Evolutionary conservation across 2,113 vertebrate species (phyloP).

Genomic region (Gymnarchus niloticus): DNA sequence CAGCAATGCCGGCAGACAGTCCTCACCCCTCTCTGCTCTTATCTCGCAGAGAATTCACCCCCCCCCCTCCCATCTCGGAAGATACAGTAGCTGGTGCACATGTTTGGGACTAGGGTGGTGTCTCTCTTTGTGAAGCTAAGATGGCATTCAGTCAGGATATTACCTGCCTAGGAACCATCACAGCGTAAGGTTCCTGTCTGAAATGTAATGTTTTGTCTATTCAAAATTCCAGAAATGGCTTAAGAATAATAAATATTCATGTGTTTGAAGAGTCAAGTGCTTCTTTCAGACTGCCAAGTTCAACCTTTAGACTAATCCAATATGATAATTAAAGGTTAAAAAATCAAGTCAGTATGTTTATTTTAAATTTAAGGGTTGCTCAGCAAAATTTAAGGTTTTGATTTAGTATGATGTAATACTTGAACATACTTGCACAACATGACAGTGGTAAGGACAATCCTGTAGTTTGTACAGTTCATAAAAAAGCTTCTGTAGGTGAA

Average conservation of each 20-base stretch:
- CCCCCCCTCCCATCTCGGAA: not conserved
- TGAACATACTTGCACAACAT: not conserved
- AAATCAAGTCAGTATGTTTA: not conserved
- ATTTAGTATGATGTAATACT: not conserved
- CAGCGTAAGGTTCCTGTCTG: not conserved
- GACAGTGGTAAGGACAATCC: not conserved
- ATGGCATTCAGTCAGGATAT: not conserved
- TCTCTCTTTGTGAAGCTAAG: not conserved
- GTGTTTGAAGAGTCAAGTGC: not conserved
- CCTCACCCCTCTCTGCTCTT: not conserved
- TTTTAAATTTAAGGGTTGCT: not conserved
- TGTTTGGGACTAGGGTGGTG: not conserved
- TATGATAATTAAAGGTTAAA: not conserved
- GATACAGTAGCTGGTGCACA: not conserved
- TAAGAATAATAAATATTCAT: not conserved
- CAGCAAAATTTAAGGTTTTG: not conserved
- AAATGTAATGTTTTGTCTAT: not conserved
- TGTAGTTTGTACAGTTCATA: not conserved
- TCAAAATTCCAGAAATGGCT: not conserved
- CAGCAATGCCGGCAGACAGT: not conserved
- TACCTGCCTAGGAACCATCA: not conserved
- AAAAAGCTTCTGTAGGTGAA: not conserved
- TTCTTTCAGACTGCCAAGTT: not conserved
- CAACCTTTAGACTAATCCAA: not conserved
- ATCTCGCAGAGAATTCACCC: not conserved